phyloP scores from a whole-genome alignment of 2,113 vertebrate species.

The Symphodus melops region DNA sequence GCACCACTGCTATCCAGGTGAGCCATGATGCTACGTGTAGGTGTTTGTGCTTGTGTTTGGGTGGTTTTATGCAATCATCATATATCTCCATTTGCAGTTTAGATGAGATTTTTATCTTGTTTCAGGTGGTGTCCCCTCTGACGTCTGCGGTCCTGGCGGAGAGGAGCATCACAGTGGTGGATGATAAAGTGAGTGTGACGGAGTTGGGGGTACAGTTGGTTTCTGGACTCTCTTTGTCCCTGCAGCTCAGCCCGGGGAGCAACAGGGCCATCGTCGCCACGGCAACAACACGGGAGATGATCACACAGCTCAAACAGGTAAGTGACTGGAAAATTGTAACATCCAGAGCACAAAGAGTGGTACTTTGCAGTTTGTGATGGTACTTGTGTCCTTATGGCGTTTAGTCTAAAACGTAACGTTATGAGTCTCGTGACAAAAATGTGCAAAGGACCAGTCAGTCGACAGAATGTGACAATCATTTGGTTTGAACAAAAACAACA shows the following conservation, averaged over 20 bases:
- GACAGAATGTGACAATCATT: background rate
- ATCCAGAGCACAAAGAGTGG: slow-evolving; percentile 19
- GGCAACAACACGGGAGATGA: slow-evolving; percentile 86
- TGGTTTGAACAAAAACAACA: background rate
- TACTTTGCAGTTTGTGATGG: slow-evolving; percentile 2
- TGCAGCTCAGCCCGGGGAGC: slow-evolving; percentile 91
- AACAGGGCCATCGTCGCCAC: slow-evolving; percentile 91
- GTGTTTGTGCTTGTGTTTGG: background rate
- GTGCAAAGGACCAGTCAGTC: background rate
- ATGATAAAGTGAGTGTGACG: slow-evolving; percentile 95
- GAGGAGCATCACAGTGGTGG: slow-evolving; percentile 90
- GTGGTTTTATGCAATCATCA: background rate
- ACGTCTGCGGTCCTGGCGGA: slow-evolving; percentile 91
- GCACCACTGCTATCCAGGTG: slow-evolving; percentile 92
- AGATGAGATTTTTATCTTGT: background rate
- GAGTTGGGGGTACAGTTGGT: slow-evolving; percentile 94
- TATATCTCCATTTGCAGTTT: background rate
- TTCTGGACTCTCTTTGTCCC: slow-evolving; percentile 89
- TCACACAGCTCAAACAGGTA: slow-evolving; percentile 92
- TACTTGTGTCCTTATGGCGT: slow-evolving; percentile 15
- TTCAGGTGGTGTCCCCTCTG: slow-evolving; percentile 92
- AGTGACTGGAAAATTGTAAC: slow-evolving; percentile 31
- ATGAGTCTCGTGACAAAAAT: background rate
- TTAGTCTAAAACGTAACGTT: slow-evolving; percentile 15
- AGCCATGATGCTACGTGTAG: background rate